Conservation (phyloP, 2,113 vertebrate genomes). For the Poicephalus meyeri region DNA sequence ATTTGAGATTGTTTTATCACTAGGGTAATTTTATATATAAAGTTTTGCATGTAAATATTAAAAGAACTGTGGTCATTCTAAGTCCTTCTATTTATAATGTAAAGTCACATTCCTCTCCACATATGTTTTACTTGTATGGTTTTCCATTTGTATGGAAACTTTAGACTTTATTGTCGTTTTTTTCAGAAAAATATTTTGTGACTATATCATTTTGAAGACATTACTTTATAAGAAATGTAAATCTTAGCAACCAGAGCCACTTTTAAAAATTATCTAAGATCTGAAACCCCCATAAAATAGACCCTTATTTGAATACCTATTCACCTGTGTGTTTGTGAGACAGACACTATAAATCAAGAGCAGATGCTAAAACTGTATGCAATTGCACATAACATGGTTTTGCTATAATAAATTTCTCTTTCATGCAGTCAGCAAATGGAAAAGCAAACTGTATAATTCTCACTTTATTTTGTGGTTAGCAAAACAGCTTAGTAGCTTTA, state of each 20-base stretch:
- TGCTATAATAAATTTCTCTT: background rate
- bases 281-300: background rate
- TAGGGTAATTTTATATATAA: background rate
- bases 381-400: background rate
- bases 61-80: background rate
- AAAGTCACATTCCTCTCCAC: background rate
- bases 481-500: background rate
- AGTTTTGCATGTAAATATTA: background rate
- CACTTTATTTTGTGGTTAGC: slow-evolving; percentile 21
- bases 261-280: background rate
- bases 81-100: background rate
- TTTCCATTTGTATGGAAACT: background rate
- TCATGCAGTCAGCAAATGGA: background rate
- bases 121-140: background rate
- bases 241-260: background rate
- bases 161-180: background rate
- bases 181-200: background rate
- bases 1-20: background rate
- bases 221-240: background rate
- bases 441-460: background rate
- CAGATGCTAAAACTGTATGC: background rate
- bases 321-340: background rate
- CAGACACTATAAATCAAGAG: background rate
- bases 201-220: background rate
- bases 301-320: background rate